phyloP scores from a whole-genome alignment of 2,797 vertebrate genomes.

The Chrysocyon brachyurus region DNA sequence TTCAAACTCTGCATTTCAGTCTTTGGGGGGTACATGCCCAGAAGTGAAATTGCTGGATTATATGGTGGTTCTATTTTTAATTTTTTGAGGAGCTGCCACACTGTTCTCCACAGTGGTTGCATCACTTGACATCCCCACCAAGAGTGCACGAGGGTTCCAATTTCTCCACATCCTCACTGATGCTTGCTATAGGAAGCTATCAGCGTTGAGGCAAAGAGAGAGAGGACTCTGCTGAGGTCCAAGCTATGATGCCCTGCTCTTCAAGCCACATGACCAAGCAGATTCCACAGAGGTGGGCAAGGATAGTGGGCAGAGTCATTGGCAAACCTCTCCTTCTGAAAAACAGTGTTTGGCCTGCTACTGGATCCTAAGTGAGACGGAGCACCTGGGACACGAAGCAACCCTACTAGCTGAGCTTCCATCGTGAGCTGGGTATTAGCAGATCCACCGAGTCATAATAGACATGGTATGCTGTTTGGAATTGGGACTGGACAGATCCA shows the following conservation, averaged over 20 bases:
- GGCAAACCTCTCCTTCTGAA: not conserved
- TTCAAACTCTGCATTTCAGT: not conserved
- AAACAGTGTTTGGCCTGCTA: not conserved
- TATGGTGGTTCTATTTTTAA: not conserved
- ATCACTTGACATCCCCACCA: not conserved
- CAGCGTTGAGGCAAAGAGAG: not conserved
- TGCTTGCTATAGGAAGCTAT: not conserved
- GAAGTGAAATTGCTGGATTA: not conserved
- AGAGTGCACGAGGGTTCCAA: not conserved
- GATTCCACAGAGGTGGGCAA: not conserved
- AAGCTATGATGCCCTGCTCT: not conserved
- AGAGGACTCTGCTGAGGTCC: not conserved
- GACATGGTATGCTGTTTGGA: not conserved
- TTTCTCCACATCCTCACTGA: not conserved
- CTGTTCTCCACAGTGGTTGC: not conserved
- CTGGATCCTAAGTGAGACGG: not conserved
- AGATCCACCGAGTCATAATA: not conserved
- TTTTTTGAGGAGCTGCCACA: not conserved
- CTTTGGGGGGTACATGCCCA: not conserved
- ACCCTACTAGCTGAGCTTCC: not conserved
- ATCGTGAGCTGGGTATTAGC: fast-evolving
- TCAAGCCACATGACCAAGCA: not conserved
- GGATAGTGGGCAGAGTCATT: not conserved
- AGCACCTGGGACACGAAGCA: not conserved
- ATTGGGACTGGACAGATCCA: too few relatives aligned